These are phyloP conservation scores for Protaetia brevitarsis DNA, from an alignment of 1,140 invertebrate genomes.

Conservation along the genomic window DNA sequence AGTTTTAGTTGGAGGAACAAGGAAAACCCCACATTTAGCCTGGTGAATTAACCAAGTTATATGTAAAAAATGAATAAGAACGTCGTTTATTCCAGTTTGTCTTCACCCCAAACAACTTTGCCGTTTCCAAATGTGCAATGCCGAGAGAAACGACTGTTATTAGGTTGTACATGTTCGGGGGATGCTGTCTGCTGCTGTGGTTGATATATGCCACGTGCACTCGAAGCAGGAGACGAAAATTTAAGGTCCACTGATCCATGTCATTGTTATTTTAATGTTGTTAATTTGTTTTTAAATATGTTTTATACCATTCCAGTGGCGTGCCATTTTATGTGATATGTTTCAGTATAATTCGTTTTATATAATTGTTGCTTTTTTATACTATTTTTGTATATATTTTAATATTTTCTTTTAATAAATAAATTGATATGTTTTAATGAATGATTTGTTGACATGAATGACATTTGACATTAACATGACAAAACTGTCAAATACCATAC, in stretches of 20 bases:
- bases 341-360: too few species aligned
- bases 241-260: constrained; percentile 31
- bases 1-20: constrained; percentile 95
- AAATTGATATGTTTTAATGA: too few species aligned
- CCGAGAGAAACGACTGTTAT: constrained; percentile 67
- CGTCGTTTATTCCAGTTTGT: constrained; percentile 56
- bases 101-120: constrained; percentile 66
- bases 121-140: constrained; percentile 70
- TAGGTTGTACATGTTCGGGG: constrained; percentile 52
- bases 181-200: constrained; percentile 48
- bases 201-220: constrained; percentile 32
- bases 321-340: too few species aligned
- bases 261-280: background rate
- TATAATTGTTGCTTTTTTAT: too few species aligned
- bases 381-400: too few species aligned
- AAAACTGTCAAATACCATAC: too few species aligned
- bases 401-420: too few species aligned
- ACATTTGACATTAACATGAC: too few species aligned
- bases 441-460: too few species aligned
- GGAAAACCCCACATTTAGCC: constrained; percentile 83
- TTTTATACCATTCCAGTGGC: too few species aligned
- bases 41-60: constrained; percentile 72
- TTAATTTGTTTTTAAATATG: too few species aligned
- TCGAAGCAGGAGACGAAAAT: constrained; percentile 31
- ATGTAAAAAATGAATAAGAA: background rate